Conservation (phyloP, 2,888 invertebrate species). For the Prosopocoilus inquinatus region DNA sequence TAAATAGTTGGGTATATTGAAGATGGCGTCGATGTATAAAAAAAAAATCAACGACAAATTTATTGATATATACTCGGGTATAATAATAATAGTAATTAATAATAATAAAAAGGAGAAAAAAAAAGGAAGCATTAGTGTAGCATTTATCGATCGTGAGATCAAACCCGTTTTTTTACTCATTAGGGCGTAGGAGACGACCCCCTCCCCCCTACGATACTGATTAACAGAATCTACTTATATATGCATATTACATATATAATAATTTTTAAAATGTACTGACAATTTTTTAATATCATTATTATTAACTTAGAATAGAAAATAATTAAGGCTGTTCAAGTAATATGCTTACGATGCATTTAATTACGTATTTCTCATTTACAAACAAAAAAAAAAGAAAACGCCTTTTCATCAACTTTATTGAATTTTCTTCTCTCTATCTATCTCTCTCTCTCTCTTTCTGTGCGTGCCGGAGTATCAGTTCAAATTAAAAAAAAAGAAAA, state of each 20-base stretch:
- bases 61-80: conserved; percentile 5
- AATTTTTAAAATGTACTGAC: conserved; percentile 12
- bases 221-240: conserved; percentile 17
- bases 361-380: background rate
- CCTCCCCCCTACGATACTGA: too few relatives aligned
- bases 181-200: conserved; percentile 8
- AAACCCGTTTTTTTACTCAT: conserved; percentile 17
- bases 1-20: conserved; percentile 21
- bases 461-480: too few relatives aligned
- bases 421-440: too few relatives aligned
- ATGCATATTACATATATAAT: conserved; percentile 11
- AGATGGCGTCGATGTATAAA: conserved; percentile 13
- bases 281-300: conserved; percentile 8
- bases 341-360: conserved; percentile 13
- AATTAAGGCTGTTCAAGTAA: conserved; percentile 19
- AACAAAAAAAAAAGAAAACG: too few relatives aligned
- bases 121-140: conserved; percentile 9
- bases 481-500: too few relatives aligned
- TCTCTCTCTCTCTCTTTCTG: too few relatives aligned
- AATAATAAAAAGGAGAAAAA: too few relatives aligned
- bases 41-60: conserved; percentile 13
- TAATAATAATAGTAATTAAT: background rate
- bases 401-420: too few relatives aligned
- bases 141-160: background rate
- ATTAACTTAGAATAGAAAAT: conserved; percentile 16